Percentiles rank a stretch among this genome's conserved stretches.
These are phyloP conservation scores for Colostygia pectinataria DNA, from an alignment of 2,888 invertebrate species.

Conservation along the genomic window DNA sequence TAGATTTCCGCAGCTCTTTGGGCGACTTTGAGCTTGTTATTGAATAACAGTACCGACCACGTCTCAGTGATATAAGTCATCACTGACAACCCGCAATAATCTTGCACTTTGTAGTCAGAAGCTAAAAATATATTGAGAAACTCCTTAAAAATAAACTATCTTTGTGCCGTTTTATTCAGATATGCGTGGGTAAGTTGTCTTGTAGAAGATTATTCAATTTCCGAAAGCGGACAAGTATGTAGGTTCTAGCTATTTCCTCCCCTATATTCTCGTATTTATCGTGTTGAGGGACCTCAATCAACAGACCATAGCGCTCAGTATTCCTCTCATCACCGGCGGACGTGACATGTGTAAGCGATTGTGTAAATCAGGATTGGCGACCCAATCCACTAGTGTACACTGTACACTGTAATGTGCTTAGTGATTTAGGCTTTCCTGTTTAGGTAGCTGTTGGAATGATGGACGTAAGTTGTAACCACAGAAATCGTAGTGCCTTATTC, in stretches of 20 bases:
- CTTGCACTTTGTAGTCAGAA: no score
- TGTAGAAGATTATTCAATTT: no score
- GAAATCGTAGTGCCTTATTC: no score
- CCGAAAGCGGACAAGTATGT: neutral
- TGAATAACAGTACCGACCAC: no score
- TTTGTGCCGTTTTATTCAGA: no score
- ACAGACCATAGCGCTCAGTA: conserved; percentile 11
- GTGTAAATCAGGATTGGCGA: conserved; percentile 22
- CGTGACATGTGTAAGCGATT: conserved; percentile 18
- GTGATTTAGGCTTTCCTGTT: conserved; percentile 24
- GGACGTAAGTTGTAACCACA: neutral
- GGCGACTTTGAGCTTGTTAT: no score
- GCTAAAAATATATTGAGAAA: no score
- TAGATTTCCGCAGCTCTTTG: no score
- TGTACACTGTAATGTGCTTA: conserved; percentile 8
- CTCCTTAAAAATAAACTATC: no score
- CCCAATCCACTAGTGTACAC: conserved; percentile 13
- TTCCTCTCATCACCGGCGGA: conserved; percentile 17
- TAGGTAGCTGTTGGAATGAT: conserved; percentile 13
- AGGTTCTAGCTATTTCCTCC: neutral
- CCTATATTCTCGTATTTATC: neutral
- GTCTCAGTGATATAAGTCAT: no score
- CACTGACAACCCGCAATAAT: no score
- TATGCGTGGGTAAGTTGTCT: no score
- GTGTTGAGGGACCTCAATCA: conserved; percentile 7